These are phyloP conservation scores for Escarpia spicata DNA, from an alignment of 2,888 invertebrate species.

Conservation along the genomic window DNA sequence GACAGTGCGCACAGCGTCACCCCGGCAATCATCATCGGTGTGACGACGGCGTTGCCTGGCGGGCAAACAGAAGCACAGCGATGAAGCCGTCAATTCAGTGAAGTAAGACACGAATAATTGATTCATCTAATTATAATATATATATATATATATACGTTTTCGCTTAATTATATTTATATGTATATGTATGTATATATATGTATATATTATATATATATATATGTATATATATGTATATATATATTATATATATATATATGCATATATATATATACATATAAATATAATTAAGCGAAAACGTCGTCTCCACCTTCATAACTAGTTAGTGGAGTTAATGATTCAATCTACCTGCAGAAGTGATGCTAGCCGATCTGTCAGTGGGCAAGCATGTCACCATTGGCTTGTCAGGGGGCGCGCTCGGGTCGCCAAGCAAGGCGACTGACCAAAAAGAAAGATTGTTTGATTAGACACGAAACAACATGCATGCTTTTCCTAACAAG, in stretches of 20 bases:
- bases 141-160: too few relatives aligned
- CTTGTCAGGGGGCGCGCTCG: not conserved
- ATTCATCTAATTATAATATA: not conserved
- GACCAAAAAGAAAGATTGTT: not conserved
- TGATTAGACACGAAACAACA: not conserved
- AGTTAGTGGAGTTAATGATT: too few relatives aligned
- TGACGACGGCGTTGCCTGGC: not conserved
- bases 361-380: not conserved
- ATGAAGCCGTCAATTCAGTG: not conserved
- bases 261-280: too few relatives aligned
- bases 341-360: not conserved
- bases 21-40: constrained; percentile 2
- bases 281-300: too few relatives aligned
- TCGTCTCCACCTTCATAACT: too few relatives aligned
- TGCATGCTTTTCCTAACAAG: not conserved
- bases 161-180: too few relatives aligned
- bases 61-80: not conserved
- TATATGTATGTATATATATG: too few relatives aligned
- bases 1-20: not conserved
- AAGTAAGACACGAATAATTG: not conserved
- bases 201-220: too few relatives aligned
- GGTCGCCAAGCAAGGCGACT: not conserved
- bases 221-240: not conserved
- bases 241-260: not conserved
- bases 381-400: not conserved